Evolutionary conservation across 1,140 invertebrate species (phyloP).

Genomic region (Hyphantria cunea): DNA sequence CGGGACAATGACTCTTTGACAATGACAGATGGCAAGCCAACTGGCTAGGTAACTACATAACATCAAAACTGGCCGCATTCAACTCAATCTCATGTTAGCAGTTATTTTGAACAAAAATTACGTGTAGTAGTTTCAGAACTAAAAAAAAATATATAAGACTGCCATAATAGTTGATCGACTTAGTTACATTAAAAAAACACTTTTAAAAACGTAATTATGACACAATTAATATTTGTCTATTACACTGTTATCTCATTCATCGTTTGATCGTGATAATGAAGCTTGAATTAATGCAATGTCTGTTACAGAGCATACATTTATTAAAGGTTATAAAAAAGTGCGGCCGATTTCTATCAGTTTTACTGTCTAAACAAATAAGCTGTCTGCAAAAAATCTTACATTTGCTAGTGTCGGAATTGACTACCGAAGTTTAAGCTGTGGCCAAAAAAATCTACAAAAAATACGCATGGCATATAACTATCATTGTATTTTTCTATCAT

Average conservation of each 20-base stretch:
- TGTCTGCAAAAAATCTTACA: conserved; percentile 17
- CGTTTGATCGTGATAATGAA: conserved; percentile 38
- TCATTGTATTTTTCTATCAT: too few species aligned
- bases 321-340: conserved; percentile 28
- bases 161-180: too few species aligned
- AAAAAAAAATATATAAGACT: too few species aligned
- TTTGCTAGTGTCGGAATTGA: conserved; percentile 16
- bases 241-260: conserved; percentile 33
- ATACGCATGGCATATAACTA: too few species aligned
- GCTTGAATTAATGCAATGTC: conserved; percentile 37
- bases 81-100: too few species aligned
- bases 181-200: not conserved
- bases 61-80: not conserved
- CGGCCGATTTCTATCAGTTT: conserved; percentile 36
- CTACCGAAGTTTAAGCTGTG: conserved; percentile 7
- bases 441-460: too few species aligned
- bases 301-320: conserved; percentile 31
- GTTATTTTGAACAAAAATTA: too few species aligned
- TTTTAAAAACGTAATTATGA: conserved; percentile 14
- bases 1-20: conserved; percentile 73
- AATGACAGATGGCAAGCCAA: conserved; percentile 62
- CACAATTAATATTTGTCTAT: conserved; percentile 16
- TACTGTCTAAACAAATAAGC: conserved; percentile 44
- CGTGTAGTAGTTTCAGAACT: too few species aligned
- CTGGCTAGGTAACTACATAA: conserved; percentile 49